Base-by-base conservation (phyloP, 2,113 vertebrate species). In the Ranitomeya variabilis region DNA sequence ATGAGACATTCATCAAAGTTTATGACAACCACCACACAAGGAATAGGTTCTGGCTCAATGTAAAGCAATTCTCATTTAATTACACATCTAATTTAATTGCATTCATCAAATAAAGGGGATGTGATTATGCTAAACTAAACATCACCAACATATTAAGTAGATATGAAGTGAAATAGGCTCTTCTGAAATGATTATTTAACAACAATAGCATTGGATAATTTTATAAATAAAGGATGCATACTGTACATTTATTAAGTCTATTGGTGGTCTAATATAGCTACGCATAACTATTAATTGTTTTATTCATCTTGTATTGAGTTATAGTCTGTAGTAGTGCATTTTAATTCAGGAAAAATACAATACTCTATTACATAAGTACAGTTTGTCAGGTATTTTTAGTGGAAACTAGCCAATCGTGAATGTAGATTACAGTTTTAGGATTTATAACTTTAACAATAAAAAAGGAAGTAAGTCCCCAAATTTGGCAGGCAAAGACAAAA, bases 61-160 rank as follows among this genome's bases (percentile, higher is more conserved):
- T 89, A 89, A 89, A 89, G 81, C 87, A 78, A 84, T 89, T 89
- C 82, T 79, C 81, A 89, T 89, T 89, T 89, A 89, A 89, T 89
- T 89, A 89, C 82, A 89, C 81, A 83, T 78, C 87, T 84, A 89
- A 83, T 89, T 89, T 89, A 89, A 89, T 89, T 89, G 80, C 73
- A 78, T 89, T 85, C 82, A 85, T 89, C 73, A 89, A 83, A 79
- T 88, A 37, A 83, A 77, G 54, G 57, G 57, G 74, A 79, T 85
- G 73, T 57, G 23, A 84, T 85, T 76, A 83, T 89, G 87, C 51
- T 55, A 78, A 79, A 54, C 59, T 66, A 85, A 84, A 89, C 87
- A 89, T 79, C 74, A 45, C 81, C 71, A n/a, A 85, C 76, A 67
- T 89, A 85, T 84, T 85, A 77, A 79, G 59, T 67, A 84, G 81